These are phyloP conservation scores for Platysteira castanea DNA, from an alignment of 2,113 vertebrate genomes.

Conservation along the genomic window DNA sequence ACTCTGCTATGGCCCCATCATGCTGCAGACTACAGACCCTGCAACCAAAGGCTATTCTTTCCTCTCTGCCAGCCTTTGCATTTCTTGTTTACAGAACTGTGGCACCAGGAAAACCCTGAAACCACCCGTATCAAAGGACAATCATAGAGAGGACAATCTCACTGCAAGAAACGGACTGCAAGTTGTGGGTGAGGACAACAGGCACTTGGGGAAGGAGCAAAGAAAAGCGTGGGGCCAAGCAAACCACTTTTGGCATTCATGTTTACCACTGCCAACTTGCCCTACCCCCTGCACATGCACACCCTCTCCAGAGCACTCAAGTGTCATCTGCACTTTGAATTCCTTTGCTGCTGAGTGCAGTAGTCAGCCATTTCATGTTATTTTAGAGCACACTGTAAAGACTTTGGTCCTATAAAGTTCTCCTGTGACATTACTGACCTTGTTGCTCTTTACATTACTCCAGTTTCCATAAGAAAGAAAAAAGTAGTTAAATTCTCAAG, in stretches of 20 bases:
- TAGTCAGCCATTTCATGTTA: background rate
- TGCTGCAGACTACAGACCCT: background rate
- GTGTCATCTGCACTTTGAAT: conserved; percentile 2
- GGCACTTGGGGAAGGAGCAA: background rate
- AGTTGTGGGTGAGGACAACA: background rate
- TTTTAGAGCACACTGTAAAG: conserved; percentile 36
- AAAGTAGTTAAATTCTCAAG: background rate
- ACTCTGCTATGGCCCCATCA: background rate
- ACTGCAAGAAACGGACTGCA: background rate
- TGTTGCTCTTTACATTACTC: background rate
- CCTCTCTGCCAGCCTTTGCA: background rate
- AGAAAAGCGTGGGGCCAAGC: background rate
- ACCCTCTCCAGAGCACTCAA: background rate
- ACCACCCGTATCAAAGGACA: background rate
- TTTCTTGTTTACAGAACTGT: background rate
- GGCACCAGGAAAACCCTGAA: background rate
- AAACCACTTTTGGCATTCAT: background rate
- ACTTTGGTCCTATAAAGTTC: background rate
- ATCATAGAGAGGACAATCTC: background rate
- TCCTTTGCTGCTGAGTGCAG: background rate
- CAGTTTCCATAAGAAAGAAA: background rate
- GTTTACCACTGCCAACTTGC: background rate
- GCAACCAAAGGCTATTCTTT: background rate
- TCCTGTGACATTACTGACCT: background rate
- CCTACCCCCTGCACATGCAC: rapidly evolving